Evolutionary conservation across 2,888 invertebrate genomes (phyloP).

Genomic region (Cerceris rybyensis): DNA sequence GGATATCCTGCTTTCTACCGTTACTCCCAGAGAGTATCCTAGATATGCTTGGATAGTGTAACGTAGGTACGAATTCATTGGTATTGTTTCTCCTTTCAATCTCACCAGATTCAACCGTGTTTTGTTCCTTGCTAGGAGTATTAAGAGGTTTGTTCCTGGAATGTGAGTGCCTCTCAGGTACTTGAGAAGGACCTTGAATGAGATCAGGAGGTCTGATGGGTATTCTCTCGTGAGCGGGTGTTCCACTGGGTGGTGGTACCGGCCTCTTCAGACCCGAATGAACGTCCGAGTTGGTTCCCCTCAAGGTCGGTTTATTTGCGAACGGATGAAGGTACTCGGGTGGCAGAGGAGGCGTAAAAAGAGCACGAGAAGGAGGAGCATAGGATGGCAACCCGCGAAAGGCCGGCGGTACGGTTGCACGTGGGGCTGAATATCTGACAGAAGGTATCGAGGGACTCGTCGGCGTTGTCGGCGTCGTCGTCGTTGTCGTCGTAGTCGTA

Average conservation of each 20-base stretch:
- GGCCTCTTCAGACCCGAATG: conserved; percentile 84
- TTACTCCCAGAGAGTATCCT: conserved; percentile 93
- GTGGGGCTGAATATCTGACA: conserved; percentile 67
- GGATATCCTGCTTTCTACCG: conserved; percentile 91
- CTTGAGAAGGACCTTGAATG: conserved; percentile 75
- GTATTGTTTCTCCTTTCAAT: conserved; percentile 71
- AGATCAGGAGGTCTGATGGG: conserved; percentile 89
- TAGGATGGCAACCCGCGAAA: conserved; percentile 90
- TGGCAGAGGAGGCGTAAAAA: conserved; percentile 92
- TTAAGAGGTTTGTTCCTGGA: conserved; percentile 72
- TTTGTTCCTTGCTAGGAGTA: conserved; percentile 70
- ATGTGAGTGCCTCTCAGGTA: conserved; percentile 68
- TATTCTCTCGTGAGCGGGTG: conserved; percentile 91
- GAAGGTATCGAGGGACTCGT: conserved; percentile 78
- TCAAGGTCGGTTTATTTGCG: conserved; percentile 93
- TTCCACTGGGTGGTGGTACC: conserved; percentile 91
- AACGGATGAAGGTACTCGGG: conserved; percentile 93
- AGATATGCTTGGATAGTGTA: conserved; percentile 92
- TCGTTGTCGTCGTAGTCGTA: conserved; percentile 83
- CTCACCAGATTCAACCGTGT: conserved; percentile 56
- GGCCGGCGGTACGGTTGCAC: conserved; percentile 75
- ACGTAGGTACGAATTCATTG: conserved; percentile 87
- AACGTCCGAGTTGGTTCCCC: conserved; percentile 87
- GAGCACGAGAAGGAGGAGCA: conserved; percentile 90
- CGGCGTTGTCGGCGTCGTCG: conserved; percentile 74